These are phyloP conservation scores for Delphinapterus leucas DNA, from an alignment of 2,113 vertebrate species.

Conservation along the genomic window DNA sequence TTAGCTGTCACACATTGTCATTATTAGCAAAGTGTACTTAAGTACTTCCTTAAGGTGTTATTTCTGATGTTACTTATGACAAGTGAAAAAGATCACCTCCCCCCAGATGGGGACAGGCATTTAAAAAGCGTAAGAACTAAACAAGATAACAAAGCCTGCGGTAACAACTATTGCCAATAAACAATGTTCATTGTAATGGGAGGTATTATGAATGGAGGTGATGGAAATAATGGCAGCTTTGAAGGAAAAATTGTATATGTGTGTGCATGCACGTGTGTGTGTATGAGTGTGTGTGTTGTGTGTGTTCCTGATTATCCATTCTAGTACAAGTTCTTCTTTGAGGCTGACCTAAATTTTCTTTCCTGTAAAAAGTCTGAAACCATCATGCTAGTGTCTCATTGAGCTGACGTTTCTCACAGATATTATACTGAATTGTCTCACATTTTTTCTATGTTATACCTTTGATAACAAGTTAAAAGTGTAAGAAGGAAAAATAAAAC, in stretches of 20 bases:
- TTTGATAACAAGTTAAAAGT: slow-evolving; percentile 57
- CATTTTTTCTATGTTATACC: background rate
- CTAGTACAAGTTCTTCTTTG: background rate
- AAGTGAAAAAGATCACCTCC: background rate
- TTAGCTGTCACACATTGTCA: background rate
- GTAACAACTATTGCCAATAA: background rate
- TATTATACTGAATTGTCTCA: slow-evolving; percentile 40
- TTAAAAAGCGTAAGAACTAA: background rate
- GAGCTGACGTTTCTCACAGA: slow-evolving; percentile 44
- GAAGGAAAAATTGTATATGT: background rate
- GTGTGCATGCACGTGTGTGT: too few relatives aligned
- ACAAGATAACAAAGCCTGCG: background rate
- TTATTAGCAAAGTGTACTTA: background rate
- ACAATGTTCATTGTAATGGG: background rate
- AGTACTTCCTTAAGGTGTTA: background rate
- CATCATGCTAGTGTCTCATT: background rate
- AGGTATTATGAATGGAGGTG: background rate
- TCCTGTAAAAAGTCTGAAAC: slow-evolving; percentile 46
- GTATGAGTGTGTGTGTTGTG: too few relatives aligned
- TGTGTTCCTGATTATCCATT: background rate
- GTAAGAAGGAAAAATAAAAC: background rate
- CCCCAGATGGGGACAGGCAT: background rate
- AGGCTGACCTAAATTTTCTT: slow-evolving; percentile 61
- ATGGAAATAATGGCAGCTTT: background rate
- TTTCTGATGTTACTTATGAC: background rate